Conservation (phyloP, 2,113 vertebrate species). For the Alces alces region DNA sequence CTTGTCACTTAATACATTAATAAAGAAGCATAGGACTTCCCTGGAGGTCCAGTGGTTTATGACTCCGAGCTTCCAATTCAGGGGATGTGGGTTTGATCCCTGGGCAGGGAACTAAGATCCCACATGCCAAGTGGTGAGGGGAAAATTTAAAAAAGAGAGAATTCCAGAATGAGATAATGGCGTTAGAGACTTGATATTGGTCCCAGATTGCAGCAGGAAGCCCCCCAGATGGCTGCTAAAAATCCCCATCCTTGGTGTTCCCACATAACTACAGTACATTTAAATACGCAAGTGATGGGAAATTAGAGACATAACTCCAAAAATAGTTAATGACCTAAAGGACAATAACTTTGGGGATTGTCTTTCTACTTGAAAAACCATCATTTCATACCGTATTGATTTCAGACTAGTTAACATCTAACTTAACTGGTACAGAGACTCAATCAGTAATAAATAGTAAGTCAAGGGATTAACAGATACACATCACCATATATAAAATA, state of each 20-base stretch:
- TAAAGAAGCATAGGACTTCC: neutral
- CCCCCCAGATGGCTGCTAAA: fast-evolving
- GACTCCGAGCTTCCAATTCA: neutral
- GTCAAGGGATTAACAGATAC: neutral
- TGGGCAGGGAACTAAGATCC: neutral
- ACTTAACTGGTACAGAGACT: neutral
- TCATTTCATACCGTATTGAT: neutral
- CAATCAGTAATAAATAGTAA: neutral
- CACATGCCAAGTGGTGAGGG: neutral
- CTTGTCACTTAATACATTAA: neutral
- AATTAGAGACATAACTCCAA: neutral
- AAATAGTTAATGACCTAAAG: neutral
- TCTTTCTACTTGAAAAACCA: neutral
- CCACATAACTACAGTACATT: neutral
- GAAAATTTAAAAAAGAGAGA: neutral
- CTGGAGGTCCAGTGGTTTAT: neutral
- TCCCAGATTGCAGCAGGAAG: neutral
- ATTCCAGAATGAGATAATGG: neutral
- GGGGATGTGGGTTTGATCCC: neutral
- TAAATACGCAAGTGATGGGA: neutral
- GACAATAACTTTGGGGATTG: neutral
- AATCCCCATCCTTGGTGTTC: fast-evolving
- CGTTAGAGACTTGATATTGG: neutral
- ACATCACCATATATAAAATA: neutral
- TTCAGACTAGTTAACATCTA: neutral